phyloP scores from a whole-genome alignment of 2,797 vertebrate genomes.

The Darevskia nairensis region DNA sequence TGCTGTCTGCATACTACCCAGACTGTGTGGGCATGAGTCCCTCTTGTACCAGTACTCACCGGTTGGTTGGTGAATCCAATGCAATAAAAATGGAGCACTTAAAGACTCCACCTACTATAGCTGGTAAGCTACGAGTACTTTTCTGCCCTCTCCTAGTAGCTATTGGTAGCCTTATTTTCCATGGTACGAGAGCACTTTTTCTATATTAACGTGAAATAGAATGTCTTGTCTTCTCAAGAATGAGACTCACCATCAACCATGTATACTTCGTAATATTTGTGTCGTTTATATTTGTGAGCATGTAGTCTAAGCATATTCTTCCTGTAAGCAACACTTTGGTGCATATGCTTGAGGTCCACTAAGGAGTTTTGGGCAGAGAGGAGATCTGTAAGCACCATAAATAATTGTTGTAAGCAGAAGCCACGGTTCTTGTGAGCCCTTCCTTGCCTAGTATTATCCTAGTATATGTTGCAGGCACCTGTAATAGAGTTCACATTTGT shows the following conservation, averaged over 20 bases:
- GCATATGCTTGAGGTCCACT: not conserved
- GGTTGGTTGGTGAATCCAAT: constrained; percentile 76
- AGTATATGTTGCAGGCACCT: not conserved
- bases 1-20: constrained; percentile 94
- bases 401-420: not conserved
- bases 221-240: not conserved
- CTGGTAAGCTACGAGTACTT: constrained; percentile 78
- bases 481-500: not conserved
- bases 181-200: not conserved
- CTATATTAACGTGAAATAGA: not conserved
- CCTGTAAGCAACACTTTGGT: not conserved
- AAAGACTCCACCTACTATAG: constrained; percentile 70
- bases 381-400: not conserved
- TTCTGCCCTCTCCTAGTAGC: constrained; percentile 26
- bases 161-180: no score
- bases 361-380: no score
- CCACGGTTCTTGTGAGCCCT: not conserved
- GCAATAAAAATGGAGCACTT: constrained; percentile 85
- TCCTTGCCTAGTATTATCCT: not conserved
- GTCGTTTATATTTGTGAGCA: not conserved
- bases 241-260: not conserved
- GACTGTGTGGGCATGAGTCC: constrained; percentile 99
- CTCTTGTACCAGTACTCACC: constrained; percentile 85
- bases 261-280: not conserved
- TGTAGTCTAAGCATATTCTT: not conserved